phyloP scores from a whole-genome alignment of 53 echinoderm and acorn worm genomes.

The Zoroaster sp. region DNA sequence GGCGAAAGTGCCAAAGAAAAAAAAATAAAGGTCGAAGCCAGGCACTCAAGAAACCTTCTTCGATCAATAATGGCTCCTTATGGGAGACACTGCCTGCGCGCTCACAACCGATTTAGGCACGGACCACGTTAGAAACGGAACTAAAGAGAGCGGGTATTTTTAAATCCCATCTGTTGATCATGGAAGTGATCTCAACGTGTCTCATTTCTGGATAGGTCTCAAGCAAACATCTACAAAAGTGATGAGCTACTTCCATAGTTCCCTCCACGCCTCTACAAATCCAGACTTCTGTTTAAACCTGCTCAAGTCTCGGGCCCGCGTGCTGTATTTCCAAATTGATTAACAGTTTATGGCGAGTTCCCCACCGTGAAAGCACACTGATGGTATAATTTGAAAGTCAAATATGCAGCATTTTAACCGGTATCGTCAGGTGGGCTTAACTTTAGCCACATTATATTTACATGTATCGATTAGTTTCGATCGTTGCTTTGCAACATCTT shows the following conservation, averaged over 20 bases:
- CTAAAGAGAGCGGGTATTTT: not conserved
- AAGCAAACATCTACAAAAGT: not conserved
- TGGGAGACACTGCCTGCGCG: not conserved
- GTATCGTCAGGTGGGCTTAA: not conserved
- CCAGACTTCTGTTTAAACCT: not conserved
- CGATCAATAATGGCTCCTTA: constrained; percentile 35
- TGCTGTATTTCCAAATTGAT: not conserved
- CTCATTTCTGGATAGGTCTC: not conserved
- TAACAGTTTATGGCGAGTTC: not conserved
- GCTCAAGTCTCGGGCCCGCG: no score
- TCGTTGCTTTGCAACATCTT: not conserved
- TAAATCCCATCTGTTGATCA: not conserved
- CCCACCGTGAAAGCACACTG: not conserved
- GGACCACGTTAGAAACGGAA: not conserved
- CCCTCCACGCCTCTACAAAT: not conserved
- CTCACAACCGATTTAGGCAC: not conserved
- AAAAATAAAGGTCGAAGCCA: constrained; percentile 7
- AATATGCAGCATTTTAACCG: not conserved
- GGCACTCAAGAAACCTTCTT: constrained; percentile 30
- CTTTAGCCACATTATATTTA: not conserved
- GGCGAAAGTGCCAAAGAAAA: not conserved
- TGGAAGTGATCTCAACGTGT: constrained; percentile 9
- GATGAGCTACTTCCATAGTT: not conserved
- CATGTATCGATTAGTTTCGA: not conserved
- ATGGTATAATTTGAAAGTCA: not conserved